These are phyloP conservation scores for Tympanuchus pallidicinctus DNA, from an alignment of 2,113 vertebrate species.

Conservation along the genomic window DNA sequence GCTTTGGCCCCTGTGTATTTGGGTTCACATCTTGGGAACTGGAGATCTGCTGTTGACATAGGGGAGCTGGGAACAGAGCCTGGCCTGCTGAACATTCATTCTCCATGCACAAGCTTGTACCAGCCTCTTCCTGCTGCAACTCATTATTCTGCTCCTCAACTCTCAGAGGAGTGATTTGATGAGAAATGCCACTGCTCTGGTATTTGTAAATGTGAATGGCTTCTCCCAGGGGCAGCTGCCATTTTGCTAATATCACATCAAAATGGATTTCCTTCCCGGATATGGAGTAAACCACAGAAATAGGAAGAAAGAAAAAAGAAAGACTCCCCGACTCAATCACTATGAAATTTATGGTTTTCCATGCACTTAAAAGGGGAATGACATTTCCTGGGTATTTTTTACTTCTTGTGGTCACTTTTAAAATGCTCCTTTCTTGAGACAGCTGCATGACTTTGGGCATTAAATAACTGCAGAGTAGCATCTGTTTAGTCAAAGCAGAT, in stretches of 20 bases:
- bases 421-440: not conserved
- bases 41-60: not conserved
- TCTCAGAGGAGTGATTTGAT: not conserved
- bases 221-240: conserved; percentile 42
- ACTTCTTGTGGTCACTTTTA: not conserved
- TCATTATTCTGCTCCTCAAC: not conserved
- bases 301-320: not conserved
- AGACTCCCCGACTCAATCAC: not conserved
- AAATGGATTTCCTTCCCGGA: conserved; percentile 33
- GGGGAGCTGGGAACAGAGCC: not conserved
- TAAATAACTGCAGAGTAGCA: not conserved
- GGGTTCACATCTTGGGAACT: not conserved
- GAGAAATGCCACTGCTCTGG: conserved; percentile 35
- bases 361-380: fast-evolving
- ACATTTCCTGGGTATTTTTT: not conserved
- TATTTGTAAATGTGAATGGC: not conserved
- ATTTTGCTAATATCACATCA: conserved; percentile 3
- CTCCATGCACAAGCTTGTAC: fast-evolving
- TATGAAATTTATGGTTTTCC: not conserved
- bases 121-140: not conserved
- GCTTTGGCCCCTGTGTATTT: fast-evolving
- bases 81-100: fast-evolving
- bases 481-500: not conserved
- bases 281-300: not conserved
- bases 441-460: not conserved